Evolutionary conservation across 2,888 invertebrate species (phyloP).

Genomic region (Camponotus fellah): DNA sequence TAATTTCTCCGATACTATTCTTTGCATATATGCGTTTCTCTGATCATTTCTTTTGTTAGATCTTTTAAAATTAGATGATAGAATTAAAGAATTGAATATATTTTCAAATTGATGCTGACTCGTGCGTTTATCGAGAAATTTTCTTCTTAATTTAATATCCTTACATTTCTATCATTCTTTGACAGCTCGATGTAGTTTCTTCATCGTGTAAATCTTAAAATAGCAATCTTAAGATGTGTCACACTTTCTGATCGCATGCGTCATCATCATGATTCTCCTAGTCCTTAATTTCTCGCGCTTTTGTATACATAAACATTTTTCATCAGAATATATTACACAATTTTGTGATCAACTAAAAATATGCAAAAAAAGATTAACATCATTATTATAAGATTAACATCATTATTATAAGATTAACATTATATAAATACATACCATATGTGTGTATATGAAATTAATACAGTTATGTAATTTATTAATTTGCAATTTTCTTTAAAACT

Average conservation of each 20-base stretch:
- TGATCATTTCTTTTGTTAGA: neutral
- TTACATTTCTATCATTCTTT: conserved; percentile 37
- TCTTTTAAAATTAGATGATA: neutral
- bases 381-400: neutral
- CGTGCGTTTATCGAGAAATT: conserved; percentile 8
- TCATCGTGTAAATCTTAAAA: conserved; percentile 42
- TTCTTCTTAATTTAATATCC: conserved; percentile 26
- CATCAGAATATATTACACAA: neutral
- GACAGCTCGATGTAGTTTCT: conserved; percentile 38
- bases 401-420: neutral
- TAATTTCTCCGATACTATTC: neutral
- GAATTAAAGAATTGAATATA: neutral
- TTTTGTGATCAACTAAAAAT: neutral
- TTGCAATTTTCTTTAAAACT: neutral
- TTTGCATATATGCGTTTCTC: neutral
- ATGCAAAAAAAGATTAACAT: neutral
- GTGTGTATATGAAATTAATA: neutral
- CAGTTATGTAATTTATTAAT: conserved; percentile 2
- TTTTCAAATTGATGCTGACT: conserved; percentile 25
- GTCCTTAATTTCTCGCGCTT: conserved; percentile 31
- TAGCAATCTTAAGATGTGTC: conserved; percentile 48
- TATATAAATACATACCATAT: neutral
- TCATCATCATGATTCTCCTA: conserved; percentile 30
- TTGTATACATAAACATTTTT: neutral
- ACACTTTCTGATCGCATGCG: conserved; percentile 46